Conservation (phyloP, 2,113 vertebrate genomes). For the Steatornis caripensis region DNA sequence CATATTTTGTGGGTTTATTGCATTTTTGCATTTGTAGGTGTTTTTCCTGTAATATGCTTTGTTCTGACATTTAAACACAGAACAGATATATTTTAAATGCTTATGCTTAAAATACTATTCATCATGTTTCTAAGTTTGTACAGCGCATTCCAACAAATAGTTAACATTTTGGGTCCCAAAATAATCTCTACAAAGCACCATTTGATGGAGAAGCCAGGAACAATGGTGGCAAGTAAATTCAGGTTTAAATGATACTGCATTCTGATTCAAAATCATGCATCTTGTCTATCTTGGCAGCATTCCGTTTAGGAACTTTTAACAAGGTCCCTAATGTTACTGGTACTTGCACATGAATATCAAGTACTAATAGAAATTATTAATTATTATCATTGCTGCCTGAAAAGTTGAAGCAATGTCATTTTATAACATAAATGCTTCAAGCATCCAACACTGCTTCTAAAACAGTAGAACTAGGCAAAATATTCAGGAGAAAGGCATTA, state of each 20-base stretch:
- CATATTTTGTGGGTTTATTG: slow-evolving; percentile 58
- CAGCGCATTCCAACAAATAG: slow-evolving; percentile 34
- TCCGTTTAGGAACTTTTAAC: slow-evolving; percentile 49
- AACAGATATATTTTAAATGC: slow-evolving; percentile 47
- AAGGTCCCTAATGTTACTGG: slow-evolving; percentile 34
- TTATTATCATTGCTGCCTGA: slow-evolving; percentile 27
- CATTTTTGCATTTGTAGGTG: slow-evolving; percentile 58
- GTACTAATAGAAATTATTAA: slow-evolving; percentile 40
- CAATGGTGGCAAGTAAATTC: slow-evolving; percentile 56
- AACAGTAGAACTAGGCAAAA: not conserved
- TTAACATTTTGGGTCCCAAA: slow-evolving; percentile 58
- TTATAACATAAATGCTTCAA: not conserved
- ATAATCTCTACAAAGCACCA: slow-evolving; percentile 43
- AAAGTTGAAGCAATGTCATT: slow-evolving; percentile 35
- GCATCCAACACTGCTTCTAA: slow-evolving; percentile 6
- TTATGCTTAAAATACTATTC: slow-evolving; percentile 49
- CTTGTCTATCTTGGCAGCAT: not conserved
- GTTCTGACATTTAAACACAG: slow-evolving; percentile 66
- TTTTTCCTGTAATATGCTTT: slow-evolving; percentile 59
- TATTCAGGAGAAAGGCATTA: not conserved
- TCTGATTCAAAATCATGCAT: slow-evolving; percentile 35
- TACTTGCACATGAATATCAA: slow-evolving; percentile 32
- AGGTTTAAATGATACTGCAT: slow-evolving; percentile 32
- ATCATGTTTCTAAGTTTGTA: slow-evolving; percentile 52
- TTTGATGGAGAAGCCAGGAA: slow-evolving; percentile 37